Conservation (phyloP, 2,888 invertebrate genomes). For the Lochmaea capreae region DNA sequence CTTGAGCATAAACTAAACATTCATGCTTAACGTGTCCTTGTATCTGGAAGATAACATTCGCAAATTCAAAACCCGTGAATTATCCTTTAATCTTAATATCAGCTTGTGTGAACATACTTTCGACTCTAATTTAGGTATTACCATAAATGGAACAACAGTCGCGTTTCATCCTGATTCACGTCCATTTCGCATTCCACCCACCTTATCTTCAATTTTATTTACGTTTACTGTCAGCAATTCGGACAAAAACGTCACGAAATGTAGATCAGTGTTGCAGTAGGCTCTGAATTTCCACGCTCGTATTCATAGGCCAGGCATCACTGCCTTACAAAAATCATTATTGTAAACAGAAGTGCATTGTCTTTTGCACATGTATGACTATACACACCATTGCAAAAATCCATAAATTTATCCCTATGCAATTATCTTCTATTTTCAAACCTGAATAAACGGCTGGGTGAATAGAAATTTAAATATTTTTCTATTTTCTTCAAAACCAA, state of each 20-base stretch:
- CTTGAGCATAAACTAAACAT: neutral
- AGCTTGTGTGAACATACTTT: neutral
- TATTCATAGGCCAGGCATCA: constrained; percentile 14
- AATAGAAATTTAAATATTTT: too few species aligned
- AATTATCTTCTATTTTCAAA: too few species aligned
- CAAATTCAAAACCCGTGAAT: neutral
- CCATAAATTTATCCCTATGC: too few species aligned
- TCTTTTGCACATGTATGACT: too few species aligned
- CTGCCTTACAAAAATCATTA: neutral
- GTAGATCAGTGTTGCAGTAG: constrained; percentile 52
- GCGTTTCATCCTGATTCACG: constrained; percentile 27
- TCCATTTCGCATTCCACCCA: constrained; percentile 15
- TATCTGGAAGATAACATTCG: neutral
- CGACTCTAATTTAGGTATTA: constrained; percentile 11
- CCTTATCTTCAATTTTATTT: constrained; percentile 25
- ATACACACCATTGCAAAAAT: too few species aligned
- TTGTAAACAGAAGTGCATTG: too few species aligned
- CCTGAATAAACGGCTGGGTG: too few species aligned
- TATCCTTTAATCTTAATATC: neutral
- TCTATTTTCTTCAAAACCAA: too few species aligned
- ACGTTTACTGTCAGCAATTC: constrained; percentile 27
- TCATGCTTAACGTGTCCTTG: neutral
- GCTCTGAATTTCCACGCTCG: constrained; percentile 43
- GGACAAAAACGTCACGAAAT: constrained; percentile 45
- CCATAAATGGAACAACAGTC: constrained; percentile 6